phyloP scores from a whole-genome alignment of 2,113 vertebrate genomes.

The Cariama cristata region DNA sequence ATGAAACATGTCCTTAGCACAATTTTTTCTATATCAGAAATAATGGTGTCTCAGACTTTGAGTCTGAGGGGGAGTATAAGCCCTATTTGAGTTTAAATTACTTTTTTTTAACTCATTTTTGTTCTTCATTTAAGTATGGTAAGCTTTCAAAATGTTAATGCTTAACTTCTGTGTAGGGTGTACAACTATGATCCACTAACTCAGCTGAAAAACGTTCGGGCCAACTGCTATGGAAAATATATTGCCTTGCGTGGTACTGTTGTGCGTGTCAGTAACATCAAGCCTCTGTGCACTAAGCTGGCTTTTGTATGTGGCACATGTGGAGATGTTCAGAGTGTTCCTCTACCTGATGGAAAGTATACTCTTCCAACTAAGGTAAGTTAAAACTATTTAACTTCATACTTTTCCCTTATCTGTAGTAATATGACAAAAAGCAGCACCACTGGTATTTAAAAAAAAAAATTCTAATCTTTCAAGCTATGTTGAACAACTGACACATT shows the following conservation, averaged over 20 bases:
- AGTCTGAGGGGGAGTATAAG: background rate
- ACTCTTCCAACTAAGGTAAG: conserved; percentile 88
- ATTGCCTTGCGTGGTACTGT: conserved; percentile 90
- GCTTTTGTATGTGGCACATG: conserved; percentile 89
- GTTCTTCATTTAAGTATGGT: background rate
- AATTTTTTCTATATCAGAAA: background rate
- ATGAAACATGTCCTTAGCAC: background rate
- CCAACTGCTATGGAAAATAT: conserved; percentile 91
- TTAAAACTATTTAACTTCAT: background rate
- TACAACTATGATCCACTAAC: conserved; percentile 94
- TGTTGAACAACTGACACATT: fast-evolving
- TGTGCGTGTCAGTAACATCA: conserved; percentile 93
- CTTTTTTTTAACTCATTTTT: background rate
- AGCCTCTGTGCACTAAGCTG: conserved; percentile 89
- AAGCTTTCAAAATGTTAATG: background rate
- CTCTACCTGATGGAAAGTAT: conserved; percentile 91
- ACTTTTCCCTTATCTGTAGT: background rate
- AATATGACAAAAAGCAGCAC: background rate
- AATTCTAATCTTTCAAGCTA: background rate
- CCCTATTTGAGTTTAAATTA: background rate
- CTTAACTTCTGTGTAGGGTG: conserved; percentile 76
- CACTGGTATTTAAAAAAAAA: fast-evolving
- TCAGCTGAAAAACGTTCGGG: conserved; percentile 86
- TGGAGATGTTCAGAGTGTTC: conserved; percentile 80
- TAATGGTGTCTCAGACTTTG: background rate